A percentile compares a stretch with the other conserved stretches of the same genome.
Conservation (phyloP, 2,113 vertebrate species). For the Dermatemys mawii region DNA sequence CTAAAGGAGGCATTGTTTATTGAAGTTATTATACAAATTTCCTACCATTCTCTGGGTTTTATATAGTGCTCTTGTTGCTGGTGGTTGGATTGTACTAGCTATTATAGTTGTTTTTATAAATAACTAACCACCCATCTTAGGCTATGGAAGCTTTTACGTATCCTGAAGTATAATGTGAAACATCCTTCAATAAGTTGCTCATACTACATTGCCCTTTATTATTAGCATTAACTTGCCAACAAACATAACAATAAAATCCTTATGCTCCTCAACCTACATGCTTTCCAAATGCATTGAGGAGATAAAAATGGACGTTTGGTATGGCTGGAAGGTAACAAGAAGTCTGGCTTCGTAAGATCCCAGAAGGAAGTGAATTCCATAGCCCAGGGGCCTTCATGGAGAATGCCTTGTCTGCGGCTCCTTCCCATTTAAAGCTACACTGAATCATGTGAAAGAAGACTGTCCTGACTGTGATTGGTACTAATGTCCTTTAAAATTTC, state of each 20-base stretch:
- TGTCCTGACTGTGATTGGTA: background rate
- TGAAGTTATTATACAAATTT: background rate
- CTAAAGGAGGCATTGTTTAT: background rate
- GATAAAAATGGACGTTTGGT: background rate
- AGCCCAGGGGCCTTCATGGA: background rate
- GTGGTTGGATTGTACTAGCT: background rate
- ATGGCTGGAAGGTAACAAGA: background rate
- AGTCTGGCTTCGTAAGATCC: background rate
- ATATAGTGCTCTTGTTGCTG: background rate
- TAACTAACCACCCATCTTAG: background rate
- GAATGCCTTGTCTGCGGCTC: background rate
- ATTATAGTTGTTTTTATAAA: background rate
- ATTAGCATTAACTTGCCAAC: background rate
- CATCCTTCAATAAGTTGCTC: background rate
- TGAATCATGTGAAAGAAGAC: background rate
- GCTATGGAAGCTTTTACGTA: background rate
- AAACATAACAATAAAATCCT: background rate
- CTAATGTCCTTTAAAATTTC: background rate
- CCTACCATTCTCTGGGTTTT: background rate
- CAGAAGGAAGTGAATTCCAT: background rate
- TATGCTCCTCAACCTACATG: background rate
- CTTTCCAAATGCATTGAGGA: background rate
- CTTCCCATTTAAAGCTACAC: background rate
- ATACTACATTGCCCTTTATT: background rate
- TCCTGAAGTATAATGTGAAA: background rate